A percentile compares a stretch with the other conserved stretches of the same genome.
Evolutionary conservation across 2,797 vertebrate species (phyloP).

Genomic region (Dicrostonyx torquatus): DNA sequence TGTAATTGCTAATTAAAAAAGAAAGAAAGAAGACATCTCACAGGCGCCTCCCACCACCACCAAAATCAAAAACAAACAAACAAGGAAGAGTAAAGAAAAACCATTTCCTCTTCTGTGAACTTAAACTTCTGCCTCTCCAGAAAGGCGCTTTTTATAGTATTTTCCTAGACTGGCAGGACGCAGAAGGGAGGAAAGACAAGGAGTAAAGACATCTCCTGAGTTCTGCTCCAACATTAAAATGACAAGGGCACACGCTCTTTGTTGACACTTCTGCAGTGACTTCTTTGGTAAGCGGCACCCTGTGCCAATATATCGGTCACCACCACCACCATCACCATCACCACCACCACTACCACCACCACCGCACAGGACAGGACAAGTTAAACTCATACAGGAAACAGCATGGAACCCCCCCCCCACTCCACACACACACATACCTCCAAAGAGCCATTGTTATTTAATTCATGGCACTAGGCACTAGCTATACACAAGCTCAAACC

Average conservation of each 20-base stretch:
- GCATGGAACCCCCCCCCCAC: not conserved
- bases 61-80: not conserved
- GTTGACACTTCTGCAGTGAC: slow-evolving; percentile 73
- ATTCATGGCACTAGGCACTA: slow-evolving; percentile 7
- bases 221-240: slow-evolving; percentile 25
- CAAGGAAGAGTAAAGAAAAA: not conserved
- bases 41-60: not conserved
- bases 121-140: slow-evolving; percentile 43
- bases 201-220: slow-evolving; percentile 15
- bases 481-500: not conserved
- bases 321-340: not conserved
- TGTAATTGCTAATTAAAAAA: slow-evolving; percentile 14
- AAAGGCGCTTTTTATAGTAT: not conserved
- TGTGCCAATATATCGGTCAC: not conserved
- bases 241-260: slow-evolving; percentile 65
- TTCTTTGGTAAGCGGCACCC: slow-evolving; percentile 24
- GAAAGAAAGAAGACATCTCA: not conserved
- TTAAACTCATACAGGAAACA: slow-evolving; percentile 61
- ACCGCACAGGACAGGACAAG: slow-evolving; percentile 43
- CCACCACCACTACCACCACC: not conserved
- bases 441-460: slow-evolving; percentile 72
- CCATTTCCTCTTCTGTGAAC: not conserved
- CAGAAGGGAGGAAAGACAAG: not conserved
- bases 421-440: slow-evolving; percentile 33
- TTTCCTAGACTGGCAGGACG: not conserved